These are phyloP conservation scores for Sceliomorpha sp. DNA, from an alignment of 2,888 invertebrate species.

Conservation along the genomic window DNA sequence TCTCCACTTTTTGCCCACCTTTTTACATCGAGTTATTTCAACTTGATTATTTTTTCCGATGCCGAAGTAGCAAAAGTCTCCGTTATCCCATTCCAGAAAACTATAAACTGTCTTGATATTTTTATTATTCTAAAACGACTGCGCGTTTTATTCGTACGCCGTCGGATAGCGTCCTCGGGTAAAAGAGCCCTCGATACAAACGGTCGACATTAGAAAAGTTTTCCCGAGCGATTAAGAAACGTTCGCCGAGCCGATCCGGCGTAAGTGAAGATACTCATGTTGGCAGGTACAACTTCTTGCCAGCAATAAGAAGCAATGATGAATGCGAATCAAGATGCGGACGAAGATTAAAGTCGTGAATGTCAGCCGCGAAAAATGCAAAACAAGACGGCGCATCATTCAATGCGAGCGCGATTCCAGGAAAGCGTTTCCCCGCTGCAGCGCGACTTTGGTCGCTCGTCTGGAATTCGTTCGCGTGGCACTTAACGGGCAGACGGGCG, in stretches of 20 bases:
- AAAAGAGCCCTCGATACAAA: too few relatives aligned
- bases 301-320: conserved; percentile 17
- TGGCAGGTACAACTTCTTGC: conserved; percentile 14
- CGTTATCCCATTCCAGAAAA: too few relatives aligned
- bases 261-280: conserved; percentile 1
- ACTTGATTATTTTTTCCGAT: too few relatives aligned
- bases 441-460: conserved; percentile 26
- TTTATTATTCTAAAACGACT: too few relatives aligned
- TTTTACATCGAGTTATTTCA: too few relatives aligned
- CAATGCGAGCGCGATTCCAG: conserved; percentile 16
- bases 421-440: conserved; percentile 9
- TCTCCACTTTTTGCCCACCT: too few relatives aligned
- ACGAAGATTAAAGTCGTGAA: conserved; percentile 27
- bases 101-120: too few relatives aligned
- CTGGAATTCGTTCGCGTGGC: conserved; percentile 27
- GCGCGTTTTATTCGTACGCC: too few relatives aligned
- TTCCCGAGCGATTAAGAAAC: too few relatives aligned
- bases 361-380: conserved; percentile 10
- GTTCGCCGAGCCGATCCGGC: not conserved
- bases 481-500: conserved; percentile 15
- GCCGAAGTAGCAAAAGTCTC: too few relatives aligned
- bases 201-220: too few relatives aligned
- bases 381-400: conserved; percentile 18
- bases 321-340: conserved; percentile 14
- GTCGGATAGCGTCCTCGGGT: too few relatives aligned